Evolutionary conservation across 2,888 invertebrate species (phyloP), one percentile per base, ranked within the genome.

Genomic region (Mythimna loreyi): DNA sequence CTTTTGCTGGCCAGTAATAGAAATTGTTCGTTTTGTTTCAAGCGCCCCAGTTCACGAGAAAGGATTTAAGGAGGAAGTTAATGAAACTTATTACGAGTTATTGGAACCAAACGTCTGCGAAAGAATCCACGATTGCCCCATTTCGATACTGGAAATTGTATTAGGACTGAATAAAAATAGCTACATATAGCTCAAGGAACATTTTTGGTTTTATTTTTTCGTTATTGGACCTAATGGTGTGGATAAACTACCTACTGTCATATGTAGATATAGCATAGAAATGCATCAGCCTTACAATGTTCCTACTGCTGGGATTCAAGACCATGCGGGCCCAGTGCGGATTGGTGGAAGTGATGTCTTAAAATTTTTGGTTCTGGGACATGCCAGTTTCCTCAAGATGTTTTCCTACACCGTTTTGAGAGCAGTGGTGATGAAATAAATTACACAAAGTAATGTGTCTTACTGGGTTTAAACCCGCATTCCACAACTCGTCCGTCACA

Each of bases 11-110:
- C 61, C 50, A 62, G 59, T 80, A 75, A 72, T 57, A 66, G 36
- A 61, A 67, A 71, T 55, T 74, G 63, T 72, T 66, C 64, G 61
- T 75, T 64, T 81, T 59, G 58, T 82, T 91, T 89, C 71, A 87
- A 95, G 95, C 49, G 92, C 91, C 19, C 93, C 94, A 66, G 67
- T 90, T n/a, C 85, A 92, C 45, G 92, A 94, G n/a, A 80, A 88
- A 43, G 91, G 89, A 40, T 94, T 94, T 72, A 80, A 82, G 28
- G 86, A 91, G 47, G 94, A 94, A 89, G 78, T 95, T 66, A 85
- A 83, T 45, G 87, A 86, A 19, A 77, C 81, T 3, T 93, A 92
- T 82, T 81, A 86, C 33, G 92, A 94, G 69, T 72, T 94, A 43
- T 74, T 87, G 25, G 88, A 93, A 33, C 90, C 91, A 1, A 78